Evolutionary conservation across 2,113 vertebrate genomes (phyloP).

Genomic region (Numida meleagris): DNA sequence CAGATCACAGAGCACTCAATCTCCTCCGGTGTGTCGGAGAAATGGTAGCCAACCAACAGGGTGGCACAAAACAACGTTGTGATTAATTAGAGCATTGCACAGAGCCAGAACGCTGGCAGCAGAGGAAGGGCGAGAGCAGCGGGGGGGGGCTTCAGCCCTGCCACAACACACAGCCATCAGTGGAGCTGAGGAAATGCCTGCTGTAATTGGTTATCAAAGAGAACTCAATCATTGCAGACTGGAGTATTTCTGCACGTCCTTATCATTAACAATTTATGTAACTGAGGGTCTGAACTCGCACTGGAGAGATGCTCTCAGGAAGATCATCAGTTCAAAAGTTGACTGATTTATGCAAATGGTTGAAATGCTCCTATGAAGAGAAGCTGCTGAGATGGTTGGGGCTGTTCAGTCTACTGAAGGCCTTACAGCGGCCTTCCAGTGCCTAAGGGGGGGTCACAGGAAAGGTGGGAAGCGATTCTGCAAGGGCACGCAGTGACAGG

Average conservation of each 20-base stretch:
- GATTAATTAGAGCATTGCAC: not conserved
- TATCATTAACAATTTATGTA: slow-evolving; percentile 55
- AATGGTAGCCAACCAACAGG: not conserved
- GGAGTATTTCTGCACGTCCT: slow-evolving; percentile 36
- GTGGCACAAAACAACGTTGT: not conserved
- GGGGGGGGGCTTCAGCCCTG: not conserved
- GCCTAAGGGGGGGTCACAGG: not conserved
- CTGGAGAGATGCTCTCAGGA: slow-evolving; percentile 34
- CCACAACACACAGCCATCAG: not conserved
- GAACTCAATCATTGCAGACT: slow-evolving; percentile 44
- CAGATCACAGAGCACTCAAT: not conserved
- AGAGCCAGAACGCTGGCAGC: not conserved
- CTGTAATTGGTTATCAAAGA: slow-evolving; percentile 30
- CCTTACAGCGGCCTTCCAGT: not conserved
- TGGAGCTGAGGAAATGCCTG: slow-evolving; percentile 12
- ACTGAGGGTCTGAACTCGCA: slow-evolving; percentile 47
- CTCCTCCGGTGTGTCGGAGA: not conserved
- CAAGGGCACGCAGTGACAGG: not conserved
- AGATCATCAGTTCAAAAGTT: not conserved
- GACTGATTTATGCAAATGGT: not conserved
- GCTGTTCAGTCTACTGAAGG: not conserved
- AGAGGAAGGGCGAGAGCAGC: not conserved
- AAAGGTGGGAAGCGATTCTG: not conserved
- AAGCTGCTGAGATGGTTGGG: not conserved
- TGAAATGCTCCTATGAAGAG: not conserved